A percentile compares a stretch with the other conserved stretches of the same genome.
Evolutionary conservation across 2,797 vertebrate species (phyloP).

Genomic region (Xenentodon cancila): DNA sequence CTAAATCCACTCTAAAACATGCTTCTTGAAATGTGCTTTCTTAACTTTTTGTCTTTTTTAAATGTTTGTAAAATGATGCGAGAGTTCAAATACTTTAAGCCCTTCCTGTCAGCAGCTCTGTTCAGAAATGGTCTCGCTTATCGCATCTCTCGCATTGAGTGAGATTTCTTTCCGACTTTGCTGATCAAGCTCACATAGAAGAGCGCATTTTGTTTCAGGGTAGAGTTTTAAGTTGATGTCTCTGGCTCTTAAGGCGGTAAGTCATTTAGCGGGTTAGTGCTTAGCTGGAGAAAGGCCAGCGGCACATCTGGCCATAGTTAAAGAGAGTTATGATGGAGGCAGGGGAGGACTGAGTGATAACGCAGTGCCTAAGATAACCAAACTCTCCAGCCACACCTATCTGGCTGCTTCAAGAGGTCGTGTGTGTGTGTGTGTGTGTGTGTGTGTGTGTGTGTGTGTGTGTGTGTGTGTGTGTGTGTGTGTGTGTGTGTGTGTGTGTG

Average conservation of each 20-base stretch:
- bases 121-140: slow-evolving; percentile 11
- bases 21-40: too few species aligned
- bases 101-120: slow-evolving; percentile 15
- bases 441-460: too few species aligned
- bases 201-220: slow-evolving; percentile 39
- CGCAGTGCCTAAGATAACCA: slow-evolving; percentile 71
- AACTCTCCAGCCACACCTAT: slow-evolving; percentile 45
- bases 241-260: slow-evolving; percentile 48
- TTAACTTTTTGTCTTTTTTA: too few species aligned
- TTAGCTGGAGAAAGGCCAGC: slow-evolving; percentile 64
- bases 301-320: slow-evolving; percentile 76
- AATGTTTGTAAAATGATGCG: slow-evolving; percentile 3
- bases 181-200: slow-evolving; percentile 27
- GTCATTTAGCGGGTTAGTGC: slow-evolving; percentile 58
- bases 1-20: too few species aligned
- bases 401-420: slow-evolving; percentile 27
- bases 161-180: slow-evolving; percentile 9
- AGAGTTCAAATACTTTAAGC: slow-evolving; percentile 3
- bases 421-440: slow-evolving; percentile 3
- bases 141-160: slow-evolving; percentile 1
- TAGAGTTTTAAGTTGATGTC: slow-evolving; percentile 49
- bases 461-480: too few species aligned
- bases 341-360: slow-evolving; percentile 59
- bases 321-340: slow-evolving; percentile 59
- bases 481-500: too few species aligned